Percentiles rank a stretch among this genome's conserved stretches.
Evolutionary conservation across 2,113 vertebrate genomes (phyloP).

Genomic region (Larimichthys polyactis): DNA sequence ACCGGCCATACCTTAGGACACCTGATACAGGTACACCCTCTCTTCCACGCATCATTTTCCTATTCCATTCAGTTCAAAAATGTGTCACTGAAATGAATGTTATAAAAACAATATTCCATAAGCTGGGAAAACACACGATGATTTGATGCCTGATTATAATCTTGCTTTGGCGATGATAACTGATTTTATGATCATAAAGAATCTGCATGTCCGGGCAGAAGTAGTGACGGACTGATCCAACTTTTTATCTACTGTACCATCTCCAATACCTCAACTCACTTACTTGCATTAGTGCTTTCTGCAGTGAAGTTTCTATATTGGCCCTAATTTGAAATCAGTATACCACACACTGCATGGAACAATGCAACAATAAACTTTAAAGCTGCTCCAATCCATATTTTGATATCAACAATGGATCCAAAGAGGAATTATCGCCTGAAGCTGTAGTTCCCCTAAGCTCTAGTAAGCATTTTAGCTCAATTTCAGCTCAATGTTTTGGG

Average conservation of each 20-base stretch:
- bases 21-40: constrained; percentile 28
- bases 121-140: background rate
- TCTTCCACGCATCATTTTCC: constrained; percentile 22
- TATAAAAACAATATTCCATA: constrained; percentile 15
- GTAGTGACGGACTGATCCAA: background rate
- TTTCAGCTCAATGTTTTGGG: too few relatives aligned
- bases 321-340: background rate
- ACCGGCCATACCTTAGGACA: constrained; percentile 14
- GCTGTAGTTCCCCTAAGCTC: too few relatives aligned
- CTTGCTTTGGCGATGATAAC: background rate
- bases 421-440: too few relatives aligned
- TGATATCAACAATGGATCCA: too few relatives aligned
- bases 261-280: background rate
- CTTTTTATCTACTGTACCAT: background rate
- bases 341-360: background rate
- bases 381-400: background rate
- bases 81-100: constrained; percentile 2
- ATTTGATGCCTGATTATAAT: constrained; percentile 8
- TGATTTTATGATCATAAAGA: background rate
- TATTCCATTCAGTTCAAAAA: constrained; percentile 28
- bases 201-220: background rate
- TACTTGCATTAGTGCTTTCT: background rate
- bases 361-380: background rate
- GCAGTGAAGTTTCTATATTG: too few relatives aligned
- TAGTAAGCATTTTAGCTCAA: too few relatives aligned